Evolutionary conservation across 2,113 vertebrate species (phyloP).

Genomic region (Notarius quadriscutis): DNA sequence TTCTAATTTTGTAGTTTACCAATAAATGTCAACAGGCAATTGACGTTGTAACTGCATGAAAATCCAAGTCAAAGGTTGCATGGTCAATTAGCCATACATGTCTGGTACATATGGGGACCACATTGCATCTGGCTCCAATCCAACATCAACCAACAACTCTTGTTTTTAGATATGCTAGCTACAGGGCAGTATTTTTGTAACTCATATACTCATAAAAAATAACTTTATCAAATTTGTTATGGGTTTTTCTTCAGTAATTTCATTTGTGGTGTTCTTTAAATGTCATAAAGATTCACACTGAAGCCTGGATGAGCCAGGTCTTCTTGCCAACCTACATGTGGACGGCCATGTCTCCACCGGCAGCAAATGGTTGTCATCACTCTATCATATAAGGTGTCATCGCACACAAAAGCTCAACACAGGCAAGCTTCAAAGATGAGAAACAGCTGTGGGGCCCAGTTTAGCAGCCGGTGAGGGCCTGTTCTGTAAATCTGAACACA

Average conservation of each 20-base stretch:
- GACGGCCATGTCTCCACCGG: background rate
- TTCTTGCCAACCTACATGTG: background rate
- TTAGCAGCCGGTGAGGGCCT: slow-evolving; percentile 24
- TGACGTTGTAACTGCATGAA: too few species aligned
- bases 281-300: background rate
- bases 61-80: too few species aligned
- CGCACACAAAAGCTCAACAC: slow-evolving; percentile 16
- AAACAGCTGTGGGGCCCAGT: slow-evolving; percentile 54
- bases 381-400: slow-evolving; percentile 33
- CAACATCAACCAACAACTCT: background rate
- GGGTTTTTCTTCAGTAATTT: background rate
- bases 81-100: background rate
- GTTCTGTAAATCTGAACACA: slow-evolving; percentile 41
- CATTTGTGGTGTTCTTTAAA: background rate
- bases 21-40: too few species aligned
- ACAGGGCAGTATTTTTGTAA: background rate
- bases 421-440: slow-evolving; percentile 24
- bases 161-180: background rate
- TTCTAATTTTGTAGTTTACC: too few species aligned
- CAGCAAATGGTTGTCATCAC: background rate
- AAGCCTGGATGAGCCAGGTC: background rate
- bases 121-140: background rate
- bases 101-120: background rate
- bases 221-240: too few species aligned
- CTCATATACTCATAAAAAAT: background rate